These are phyloP conservation scores for Octodon degus DNA, from an alignment of 2,113 vertebrate species.

Conservation along the genomic window DNA sequence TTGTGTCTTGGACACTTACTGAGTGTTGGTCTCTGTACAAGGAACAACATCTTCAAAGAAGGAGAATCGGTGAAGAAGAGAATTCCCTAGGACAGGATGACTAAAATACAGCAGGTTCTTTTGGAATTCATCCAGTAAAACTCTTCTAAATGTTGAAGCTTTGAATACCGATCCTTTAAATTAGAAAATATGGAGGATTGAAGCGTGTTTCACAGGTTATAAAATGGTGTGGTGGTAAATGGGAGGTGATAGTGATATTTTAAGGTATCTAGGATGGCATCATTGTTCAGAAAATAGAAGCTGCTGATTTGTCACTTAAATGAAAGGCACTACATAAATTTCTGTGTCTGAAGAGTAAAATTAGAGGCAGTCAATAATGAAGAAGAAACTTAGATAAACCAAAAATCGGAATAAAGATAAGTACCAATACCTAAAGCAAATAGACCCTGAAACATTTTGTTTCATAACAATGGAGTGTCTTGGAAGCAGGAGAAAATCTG, in stretches of 20 bases:
- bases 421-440: not conserved
- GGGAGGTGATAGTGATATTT: not conserved
- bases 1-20: not conserved
- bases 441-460: slow-evolving; percentile 53
- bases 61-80: not conserved
- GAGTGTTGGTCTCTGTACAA: not conserved
- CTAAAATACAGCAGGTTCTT: not conserved
- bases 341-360: slow-evolving; percentile 32
- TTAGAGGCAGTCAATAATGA: slow-evolving; percentile 6
- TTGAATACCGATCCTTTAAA: not conserved
- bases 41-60: not conserved
- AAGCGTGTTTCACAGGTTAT: slow-evolving; percentile 22
- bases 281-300: slow-evolving; percentile 10
- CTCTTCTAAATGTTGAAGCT: not conserved
- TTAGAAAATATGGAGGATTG: not conserved
- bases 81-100: not conserved
- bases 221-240: not conserved
- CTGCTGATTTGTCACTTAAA: slow-evolving; percentile 16
- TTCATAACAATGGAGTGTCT: slow-evolving; percentile 36
- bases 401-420: slow-evolving; percentile 46
- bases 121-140: slow-evolving; percentile 17
- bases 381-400: slow-evolving; percentile 47
- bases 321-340: not conserved
- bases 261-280: not conserved
- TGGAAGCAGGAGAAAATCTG: slow-evolving; percentile 45